Conservation (phyloP, 2,888 invertebrate genomes). For the Hyppa rectilinea region DNA sequence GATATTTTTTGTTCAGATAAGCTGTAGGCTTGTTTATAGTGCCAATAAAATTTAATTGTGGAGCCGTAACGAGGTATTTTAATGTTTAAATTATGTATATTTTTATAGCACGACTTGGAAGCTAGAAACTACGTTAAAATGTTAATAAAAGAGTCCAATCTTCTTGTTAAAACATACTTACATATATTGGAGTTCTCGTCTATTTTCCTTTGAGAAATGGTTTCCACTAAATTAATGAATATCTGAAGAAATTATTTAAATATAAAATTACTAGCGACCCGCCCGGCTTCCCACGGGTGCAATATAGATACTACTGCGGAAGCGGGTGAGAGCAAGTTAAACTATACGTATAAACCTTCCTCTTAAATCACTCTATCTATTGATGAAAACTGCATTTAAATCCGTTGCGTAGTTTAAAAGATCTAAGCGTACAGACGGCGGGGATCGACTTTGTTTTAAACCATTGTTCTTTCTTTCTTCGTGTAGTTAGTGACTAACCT, state of each 20-base stretch:
- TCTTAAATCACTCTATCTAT: too few relatives aligned
- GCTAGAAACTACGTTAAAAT: constrained; percentile 12
- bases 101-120: constrained; percentile 30
- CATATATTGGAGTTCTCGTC: not conserved
- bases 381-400: too few relatives aligned
- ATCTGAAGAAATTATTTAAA: not conserved
- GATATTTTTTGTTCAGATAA: constrained; percentile 67
- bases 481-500: too few relatives aligned
- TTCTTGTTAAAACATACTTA: constrained; percentile 14
- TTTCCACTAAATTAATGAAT: not conserved
- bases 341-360: too few relatives aligned
- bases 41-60: constrained; percentile 63
- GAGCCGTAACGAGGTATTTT: constrained; percentile 61
- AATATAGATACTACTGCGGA: too few relatives aligned
- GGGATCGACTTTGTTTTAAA: too few relatives aligned
- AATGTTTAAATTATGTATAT: constrained; percentile 57
- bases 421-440: too few relatives aligned
- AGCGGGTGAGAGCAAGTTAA: too few relatives aligned
- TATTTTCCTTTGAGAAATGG: constrained; percentile 40
- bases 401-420: too few relatives aligned
- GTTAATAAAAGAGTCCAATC: not conserved
- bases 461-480: too few relatives aligned
- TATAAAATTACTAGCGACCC: too few relatives aligned
- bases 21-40: constrained; percentile 62
- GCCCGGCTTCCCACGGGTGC: too few relatives aligned